A percentile compares a stretch with the other conserved stretches of the same genome.
These are phyloP conservation scores for Halocynthia roretzi DNA, from an alignment of 23 tunicate genomes.

Conservation along the genomic window DNA sequence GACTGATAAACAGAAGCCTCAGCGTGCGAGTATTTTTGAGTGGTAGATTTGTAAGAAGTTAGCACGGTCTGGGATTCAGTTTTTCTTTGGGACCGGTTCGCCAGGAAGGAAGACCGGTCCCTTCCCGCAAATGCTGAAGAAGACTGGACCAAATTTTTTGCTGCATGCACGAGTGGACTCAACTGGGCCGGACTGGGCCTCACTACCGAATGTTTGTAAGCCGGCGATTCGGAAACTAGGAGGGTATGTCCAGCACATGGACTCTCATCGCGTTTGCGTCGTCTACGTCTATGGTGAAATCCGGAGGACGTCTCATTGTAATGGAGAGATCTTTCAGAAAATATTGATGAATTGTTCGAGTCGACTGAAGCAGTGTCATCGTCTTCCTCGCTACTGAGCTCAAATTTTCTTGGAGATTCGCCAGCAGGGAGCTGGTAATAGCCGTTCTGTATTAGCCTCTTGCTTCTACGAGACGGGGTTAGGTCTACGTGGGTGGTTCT, in stretches of 20 bases:
- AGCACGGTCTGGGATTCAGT: too few relatives aligned
- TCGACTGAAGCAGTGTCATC: slow-evolving; percentile 58
- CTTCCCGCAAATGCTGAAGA: too few relatives aligned
- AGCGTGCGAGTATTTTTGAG: too few relatives aligned
- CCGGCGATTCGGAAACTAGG: too few relatives aligned
- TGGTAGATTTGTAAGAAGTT: too few relatives aligned
- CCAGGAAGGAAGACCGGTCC: too few relatives aligned
- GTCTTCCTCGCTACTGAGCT: slow-evolving; percentile 25
- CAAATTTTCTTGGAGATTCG: not conserved
- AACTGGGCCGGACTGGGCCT: too few relatives aligned
- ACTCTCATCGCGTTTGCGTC: not conserved
- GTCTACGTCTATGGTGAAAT: not conserved
- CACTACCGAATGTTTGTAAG: too few relatives aligned
- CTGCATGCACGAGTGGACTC: too few relatives aligned
- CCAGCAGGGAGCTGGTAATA: slow-evolving; percentile 35
- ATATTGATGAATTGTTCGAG: slow-evolving; percentile 27
- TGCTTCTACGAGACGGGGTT: slow-evolving; percentile 55
- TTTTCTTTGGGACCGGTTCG: too few relatives aligned
- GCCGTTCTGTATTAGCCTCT: slow-evolving; percentile 61
- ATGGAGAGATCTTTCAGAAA: slow-evolving; percentile 8
- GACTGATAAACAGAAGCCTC: too few relatives aligned
- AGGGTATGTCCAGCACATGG: not conserved
- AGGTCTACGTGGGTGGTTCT: slow-evolving; percentile 13
- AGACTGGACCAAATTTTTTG: too few relatives aligned
- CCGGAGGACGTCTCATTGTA: not conserved